Conservation (phyloP, 2,113 vertebrate genomes). For the Tragulus kanchil region DNA sequence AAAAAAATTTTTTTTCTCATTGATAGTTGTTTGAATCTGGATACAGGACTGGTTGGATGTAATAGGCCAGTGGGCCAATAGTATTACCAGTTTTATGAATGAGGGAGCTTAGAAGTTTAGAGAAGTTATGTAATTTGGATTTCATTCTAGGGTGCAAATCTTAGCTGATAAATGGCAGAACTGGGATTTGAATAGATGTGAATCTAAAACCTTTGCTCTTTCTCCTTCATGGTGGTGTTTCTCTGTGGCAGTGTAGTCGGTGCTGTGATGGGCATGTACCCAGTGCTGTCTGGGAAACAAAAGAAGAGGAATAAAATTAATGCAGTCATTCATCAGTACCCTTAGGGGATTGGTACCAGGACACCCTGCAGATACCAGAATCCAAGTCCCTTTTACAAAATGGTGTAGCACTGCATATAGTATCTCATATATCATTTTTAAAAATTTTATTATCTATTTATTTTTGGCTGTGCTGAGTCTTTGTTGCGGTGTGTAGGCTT, state of each 20-base stretch:
- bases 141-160: background rate
- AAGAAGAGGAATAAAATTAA: background rate
- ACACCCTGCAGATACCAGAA: background rate
- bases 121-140: background rate
- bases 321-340: background rate
- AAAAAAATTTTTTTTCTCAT: background rate
- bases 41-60: background rate
- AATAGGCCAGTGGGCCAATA: background rate
- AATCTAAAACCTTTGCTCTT: background rate
- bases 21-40: background rate
- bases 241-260: background rate
- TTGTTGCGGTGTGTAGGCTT: background rate
- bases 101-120: background rate
- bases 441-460: background rate
- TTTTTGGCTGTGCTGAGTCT: background rate
- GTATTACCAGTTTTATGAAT: background rate
- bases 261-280: background rate
- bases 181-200: background rate
- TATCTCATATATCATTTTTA: background rate
- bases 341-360: background rate
- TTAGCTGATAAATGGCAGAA: conserved; percentile 21
- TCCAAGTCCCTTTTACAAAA: background rate
- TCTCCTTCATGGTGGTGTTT: background rate
- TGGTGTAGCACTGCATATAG: background rate
- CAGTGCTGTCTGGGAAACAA: background rate